Percentiles rank a stretch among this genome's conserved stretches.
Evolutionary conservation across 2,888 invertebrate species (phyloP).

Genomic region (Macrosoma leucophasiata): DNA sequence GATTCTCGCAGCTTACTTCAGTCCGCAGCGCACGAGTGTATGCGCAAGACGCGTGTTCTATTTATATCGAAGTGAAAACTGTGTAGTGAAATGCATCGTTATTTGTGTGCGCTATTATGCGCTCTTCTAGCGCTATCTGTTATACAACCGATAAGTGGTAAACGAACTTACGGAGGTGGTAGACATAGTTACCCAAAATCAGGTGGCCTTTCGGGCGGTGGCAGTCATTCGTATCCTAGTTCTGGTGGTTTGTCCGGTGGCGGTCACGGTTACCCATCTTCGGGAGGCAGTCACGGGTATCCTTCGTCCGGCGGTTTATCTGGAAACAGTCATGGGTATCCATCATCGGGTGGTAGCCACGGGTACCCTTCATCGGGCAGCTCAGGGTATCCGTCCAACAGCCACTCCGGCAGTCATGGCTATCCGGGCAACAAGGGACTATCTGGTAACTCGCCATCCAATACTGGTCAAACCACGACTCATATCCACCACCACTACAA

Average conservation of each 20-base stretch:
- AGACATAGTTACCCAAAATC: constrained; percentile 23
- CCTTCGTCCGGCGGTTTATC: constrained; percentile 28
- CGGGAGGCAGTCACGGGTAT: constrained; percentile 31
- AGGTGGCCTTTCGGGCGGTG: constrained; percentile 21
- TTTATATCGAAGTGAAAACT: constrained; percentile 14
- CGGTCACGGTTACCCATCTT: constrained; percentile 32
- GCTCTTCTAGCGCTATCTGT: constrained; percentile 39
- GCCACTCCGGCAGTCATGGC: constrained; percentile 25
- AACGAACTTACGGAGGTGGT: constrained; percentile 32
- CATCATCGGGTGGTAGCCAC: constrained; percentile 31
- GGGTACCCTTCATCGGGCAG: constrained; percentile 30
- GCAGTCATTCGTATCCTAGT: constrained; percentile 28
- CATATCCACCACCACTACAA: constrained; percentile 52
- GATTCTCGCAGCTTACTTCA: too few relatives aligned
- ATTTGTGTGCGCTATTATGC: constrained; percentile 38
- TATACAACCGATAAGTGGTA: constrained; percentile 31
- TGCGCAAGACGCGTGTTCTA: too few relatives aligned
- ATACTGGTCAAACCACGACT: constrained; percentile 33
- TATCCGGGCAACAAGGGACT: constrained; percentile 31
- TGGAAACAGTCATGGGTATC: constrained; percentile 32
- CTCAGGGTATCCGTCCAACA: constrained; percentile 24
- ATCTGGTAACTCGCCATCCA: constrained; percentile 27
- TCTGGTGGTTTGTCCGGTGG: constrained; percentile 26
- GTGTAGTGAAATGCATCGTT: constrained; percentile 26
- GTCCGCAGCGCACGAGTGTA: too few relatives aligned